Conservation (phyloP, 2,888 invertebrate species). For the Drosophila mayaguana region DNA sequence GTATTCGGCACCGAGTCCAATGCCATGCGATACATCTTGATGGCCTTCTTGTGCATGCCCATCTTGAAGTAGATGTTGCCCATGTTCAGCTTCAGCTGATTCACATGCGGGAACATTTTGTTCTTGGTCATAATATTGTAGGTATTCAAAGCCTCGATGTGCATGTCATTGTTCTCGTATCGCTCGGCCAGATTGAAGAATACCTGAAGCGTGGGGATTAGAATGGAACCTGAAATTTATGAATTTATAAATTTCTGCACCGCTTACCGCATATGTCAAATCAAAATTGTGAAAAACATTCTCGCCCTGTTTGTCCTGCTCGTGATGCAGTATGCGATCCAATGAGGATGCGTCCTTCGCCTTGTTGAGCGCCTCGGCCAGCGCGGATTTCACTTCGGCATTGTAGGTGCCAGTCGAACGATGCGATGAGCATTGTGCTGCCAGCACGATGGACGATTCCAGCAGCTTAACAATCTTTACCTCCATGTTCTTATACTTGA, state of each 20-base stretch:
- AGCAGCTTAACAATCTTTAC: constrained; percentile 94
- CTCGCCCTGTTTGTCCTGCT: constrained; percentile 96
- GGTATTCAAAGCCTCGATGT: constrained; percentile 97
- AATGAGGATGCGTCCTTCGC: constrained; percentile 98
- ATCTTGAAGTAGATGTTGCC: constrained; percentile 98
- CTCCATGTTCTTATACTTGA: constrained; percentile 95
- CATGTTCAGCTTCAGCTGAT: constrained; percentile 98
- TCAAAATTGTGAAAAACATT: constrained; percentile 97
- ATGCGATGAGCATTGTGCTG: constrained; percentile 44
- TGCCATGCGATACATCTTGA: constrained; percentile 99
- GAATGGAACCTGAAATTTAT: too few species aligned
- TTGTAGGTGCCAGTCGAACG: constrained; percentile 22
- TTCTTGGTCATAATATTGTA: constrained; percentile 97
- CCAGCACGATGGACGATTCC: constrained; percentile 92
- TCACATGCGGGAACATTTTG: constrained; percentile 96
- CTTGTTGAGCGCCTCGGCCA: constrained; percentile 89
- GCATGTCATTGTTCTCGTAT: constrained; percentile 97
- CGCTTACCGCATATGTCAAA: constrained; percentile 94
- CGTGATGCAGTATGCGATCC: constrained; percentile 94
- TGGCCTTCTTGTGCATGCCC: constrained; percentile 96
- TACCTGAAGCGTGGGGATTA: constrained; percentile 87
- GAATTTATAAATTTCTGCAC: too few species aligned
- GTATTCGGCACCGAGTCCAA: constrained; percentile 97
- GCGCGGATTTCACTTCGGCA: constrained; percentile 73
- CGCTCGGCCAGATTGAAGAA: constrained; percentile 98